Evolutionary conservation across 2,113 vertebrate species (phyloP).

Genomic region (Hemiscyllium ocellatum): DNA sequence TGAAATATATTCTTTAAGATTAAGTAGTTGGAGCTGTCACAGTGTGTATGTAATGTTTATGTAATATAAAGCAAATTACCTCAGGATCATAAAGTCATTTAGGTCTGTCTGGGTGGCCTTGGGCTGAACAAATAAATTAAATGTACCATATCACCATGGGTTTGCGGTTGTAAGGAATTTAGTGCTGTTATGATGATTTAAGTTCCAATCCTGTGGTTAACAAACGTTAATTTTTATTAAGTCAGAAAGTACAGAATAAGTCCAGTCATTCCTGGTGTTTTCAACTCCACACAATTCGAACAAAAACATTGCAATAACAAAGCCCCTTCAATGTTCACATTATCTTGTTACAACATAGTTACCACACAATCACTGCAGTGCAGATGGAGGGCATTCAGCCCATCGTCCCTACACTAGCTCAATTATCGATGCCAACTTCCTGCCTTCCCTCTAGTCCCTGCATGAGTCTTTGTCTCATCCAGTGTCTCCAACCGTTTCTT

Average conservation of each 20-base stretch:
- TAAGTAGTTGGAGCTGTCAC: not conserved
- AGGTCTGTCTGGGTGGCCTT: not conserved
- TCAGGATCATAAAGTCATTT: conserved; percentile 2
- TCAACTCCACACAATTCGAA: not conserved
- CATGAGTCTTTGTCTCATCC: too few relatives aligned
- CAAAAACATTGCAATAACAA: not conserved
- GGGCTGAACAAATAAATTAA: not conserved
- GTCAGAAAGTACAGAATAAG: not conserved
- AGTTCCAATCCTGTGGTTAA: not conserved
- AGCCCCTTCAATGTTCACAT: not conserved
- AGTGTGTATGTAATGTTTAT: not conserved
- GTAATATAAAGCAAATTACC: not conserved
- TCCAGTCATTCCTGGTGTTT: not conserved
- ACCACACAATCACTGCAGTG: not conserved
- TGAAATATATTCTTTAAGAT: not conserved
- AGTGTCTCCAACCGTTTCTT: too few relatives aligned
- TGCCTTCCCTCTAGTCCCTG: too few relatives aligned
- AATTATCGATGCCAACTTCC: too few relatives aligned
- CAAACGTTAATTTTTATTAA: not conserved
- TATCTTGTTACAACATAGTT: not conserved
- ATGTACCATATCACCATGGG: not conserved
- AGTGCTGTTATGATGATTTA: not conserved
- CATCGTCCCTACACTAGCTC: too few relatives aligned
- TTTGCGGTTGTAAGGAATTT: not conserved
- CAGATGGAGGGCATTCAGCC: too few relatives aligned